Conservation (phyloP, 2,797 vertebrate species). For the Linurgus olivaceus region DNA sequence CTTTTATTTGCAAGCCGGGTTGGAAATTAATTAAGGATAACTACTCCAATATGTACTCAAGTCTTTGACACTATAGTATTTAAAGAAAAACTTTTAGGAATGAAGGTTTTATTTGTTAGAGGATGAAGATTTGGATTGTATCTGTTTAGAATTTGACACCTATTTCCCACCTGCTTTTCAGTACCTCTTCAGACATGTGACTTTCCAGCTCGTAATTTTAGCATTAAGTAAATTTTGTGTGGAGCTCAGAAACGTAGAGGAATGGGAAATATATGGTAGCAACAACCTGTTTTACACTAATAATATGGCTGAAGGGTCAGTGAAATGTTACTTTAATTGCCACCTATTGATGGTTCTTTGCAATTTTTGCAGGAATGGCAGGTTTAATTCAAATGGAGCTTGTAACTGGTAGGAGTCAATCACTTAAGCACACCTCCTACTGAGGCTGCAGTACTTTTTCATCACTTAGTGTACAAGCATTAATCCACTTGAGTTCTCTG, state of each 20-base stretch:
- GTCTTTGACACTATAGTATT: neutral
- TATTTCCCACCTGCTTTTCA: neutral
- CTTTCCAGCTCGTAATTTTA: neutral
- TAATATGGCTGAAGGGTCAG: neutral
- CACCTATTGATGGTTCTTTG: neutral
- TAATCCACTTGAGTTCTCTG: constrained; percentile 11
- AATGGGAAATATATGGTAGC: neutral
- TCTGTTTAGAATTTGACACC: neutral
- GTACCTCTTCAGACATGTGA: neutral
- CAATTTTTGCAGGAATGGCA: constrained; percentile 7
- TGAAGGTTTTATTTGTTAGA: neutral
- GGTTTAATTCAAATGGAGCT: constrained; percentile 43
- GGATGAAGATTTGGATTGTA: neutral
- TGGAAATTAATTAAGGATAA: neutral
- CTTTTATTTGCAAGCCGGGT: fast-evolving
- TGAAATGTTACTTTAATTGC: neutral
- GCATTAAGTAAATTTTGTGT: neutral
- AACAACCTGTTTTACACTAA: neutral
- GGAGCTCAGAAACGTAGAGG: neutral
- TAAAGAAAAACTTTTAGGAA: neutral
- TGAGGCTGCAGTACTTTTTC: neutral
- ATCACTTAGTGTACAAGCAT: neutral
- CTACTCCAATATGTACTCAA: neutral
- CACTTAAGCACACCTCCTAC: neutral
- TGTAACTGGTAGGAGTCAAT: constrained; percentile 43